Evolutionary conservation across 2,113 vertebrate species (phyloP).

Genomic region (Zosterops hypoxanthus): DNA sequence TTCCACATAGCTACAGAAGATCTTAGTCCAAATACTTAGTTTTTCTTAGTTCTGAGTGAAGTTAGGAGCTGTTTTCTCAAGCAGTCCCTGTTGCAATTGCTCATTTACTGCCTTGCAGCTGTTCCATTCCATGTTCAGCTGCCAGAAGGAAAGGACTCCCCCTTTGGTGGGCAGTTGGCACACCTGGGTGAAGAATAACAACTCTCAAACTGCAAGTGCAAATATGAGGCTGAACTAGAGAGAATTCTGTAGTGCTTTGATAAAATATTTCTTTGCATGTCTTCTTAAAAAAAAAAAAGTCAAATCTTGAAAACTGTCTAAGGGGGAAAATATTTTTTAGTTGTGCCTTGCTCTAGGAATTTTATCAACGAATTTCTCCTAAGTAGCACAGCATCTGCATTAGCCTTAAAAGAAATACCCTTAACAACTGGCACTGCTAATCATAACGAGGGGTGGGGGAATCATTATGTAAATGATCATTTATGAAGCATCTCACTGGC

Average conservation of each 20-base stretch:
- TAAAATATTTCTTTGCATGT: not conserved
- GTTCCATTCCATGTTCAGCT: not conserved
- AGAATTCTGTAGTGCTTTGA: not conserved
- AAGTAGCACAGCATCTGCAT: not conserved
- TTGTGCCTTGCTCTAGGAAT: not conserved
- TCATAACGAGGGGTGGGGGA: not conserved
- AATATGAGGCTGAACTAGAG: not conserved
- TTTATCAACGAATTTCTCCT: not conserved
- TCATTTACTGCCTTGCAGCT: not conserved
- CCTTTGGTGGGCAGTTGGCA: fast-evolving
- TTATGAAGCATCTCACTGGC: not conserved
- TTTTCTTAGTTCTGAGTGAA: not conserved
- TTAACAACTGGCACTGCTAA: not conserved
- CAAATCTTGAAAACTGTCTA: not conserved
- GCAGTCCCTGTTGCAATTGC: not conserved
- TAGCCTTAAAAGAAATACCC: not conserved
- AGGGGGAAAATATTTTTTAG: not conserved
- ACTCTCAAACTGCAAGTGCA: not conserved
- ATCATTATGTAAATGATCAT: not conserved
- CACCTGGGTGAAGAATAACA: not conserved
- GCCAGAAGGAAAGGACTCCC: not conserved
- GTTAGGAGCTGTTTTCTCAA: not conserved
- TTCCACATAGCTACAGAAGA: not conserved
- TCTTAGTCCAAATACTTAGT: not conserved
- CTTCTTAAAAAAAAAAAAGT: not conserved